Evolutionary conservation across 1,140 invertebrate species (phyloP), one percentile per base, ranked within the genome.

Genomic region (Anastrepha obliqua): DNA sequence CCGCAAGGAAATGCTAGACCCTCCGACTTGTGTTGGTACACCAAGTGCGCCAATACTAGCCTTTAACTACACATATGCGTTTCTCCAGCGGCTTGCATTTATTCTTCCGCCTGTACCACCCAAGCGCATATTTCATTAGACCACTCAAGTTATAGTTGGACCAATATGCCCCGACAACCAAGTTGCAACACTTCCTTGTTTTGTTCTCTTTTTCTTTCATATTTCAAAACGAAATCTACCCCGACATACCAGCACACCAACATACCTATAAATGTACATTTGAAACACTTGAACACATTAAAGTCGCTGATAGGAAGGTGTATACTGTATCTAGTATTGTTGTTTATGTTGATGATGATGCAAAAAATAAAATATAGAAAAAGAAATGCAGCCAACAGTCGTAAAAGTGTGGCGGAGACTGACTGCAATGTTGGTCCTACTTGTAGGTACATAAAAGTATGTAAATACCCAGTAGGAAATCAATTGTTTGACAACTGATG

Each of bases 271-370:
- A 9, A 15, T 15, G 42, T 74, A 74, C 74, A 81, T 81, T 58
- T 81, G n/a, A 81, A 81, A 81, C 44, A 81, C 74, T 81, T 55
- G 74, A 81, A 81, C 47, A 81, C 47, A 81, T 81, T 81, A 81
- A 58, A 20, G 74, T 81, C 47, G n/a, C 74, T 81, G 74, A 81
- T 81, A 81, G 74, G 74, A 81, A 81, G 74, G 74, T 81, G 74
- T 81, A 81, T 81, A 81, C 74, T 55, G 74, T 81, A 81, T 81
- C 74, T 81, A 81, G 47, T 81, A 81, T 81, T 81, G n/a, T 81
- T 81, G 74, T 81, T 81, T 81, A 81, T 81, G 74, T 81, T 81
- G 74, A 81, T 81, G 74, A 81, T 81, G 74, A 81, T 58, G 74
- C 74, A 81, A 55, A 81, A 81, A 81, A 55, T 20, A 81, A 58